phyloP scores from a whole-genome alignment of 2,113 vertebrate species.

The Elephantulus edwardii region DNA sequence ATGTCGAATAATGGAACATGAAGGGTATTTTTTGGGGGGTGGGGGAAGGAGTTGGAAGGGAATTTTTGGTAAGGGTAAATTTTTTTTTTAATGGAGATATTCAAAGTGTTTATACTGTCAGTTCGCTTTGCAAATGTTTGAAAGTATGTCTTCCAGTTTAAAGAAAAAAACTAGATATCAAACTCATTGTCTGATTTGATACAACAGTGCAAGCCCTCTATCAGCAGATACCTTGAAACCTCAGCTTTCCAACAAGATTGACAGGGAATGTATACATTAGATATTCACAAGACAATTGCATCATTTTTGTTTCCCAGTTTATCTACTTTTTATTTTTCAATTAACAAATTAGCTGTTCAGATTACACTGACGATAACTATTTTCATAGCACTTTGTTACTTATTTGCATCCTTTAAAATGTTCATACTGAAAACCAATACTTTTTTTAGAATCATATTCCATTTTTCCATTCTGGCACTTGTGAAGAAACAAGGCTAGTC shows the following conservation, averaged over 20 bases:
- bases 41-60: not conserved
- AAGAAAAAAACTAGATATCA: not conserved
- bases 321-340: not conserved
- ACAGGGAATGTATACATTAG: not conserved
- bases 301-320: not conserved
- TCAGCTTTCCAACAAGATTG: not conserved
- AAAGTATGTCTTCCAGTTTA: not conserved
- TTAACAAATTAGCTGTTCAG: not conserved
- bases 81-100: too few species aligned
- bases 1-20: not conserved
- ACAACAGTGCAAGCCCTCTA: not conserved
- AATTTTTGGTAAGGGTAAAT: not conserved
- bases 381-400: not conserved
- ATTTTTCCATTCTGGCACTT: not conserved
- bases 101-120: not conserved
- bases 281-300: not conserved
- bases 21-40: constrained; percentile 39
- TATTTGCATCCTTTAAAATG: not conserved
- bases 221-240: too few species aligned
- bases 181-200: not conserved
- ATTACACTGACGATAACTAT: not conserved
- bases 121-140: not conserved
- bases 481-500: not conserved
- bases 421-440: not conserved
- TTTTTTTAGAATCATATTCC: not conserved